Conservation (phyloP, 1,140 invertebrate genomes). For the Drosophila novamexicana region DNA sequence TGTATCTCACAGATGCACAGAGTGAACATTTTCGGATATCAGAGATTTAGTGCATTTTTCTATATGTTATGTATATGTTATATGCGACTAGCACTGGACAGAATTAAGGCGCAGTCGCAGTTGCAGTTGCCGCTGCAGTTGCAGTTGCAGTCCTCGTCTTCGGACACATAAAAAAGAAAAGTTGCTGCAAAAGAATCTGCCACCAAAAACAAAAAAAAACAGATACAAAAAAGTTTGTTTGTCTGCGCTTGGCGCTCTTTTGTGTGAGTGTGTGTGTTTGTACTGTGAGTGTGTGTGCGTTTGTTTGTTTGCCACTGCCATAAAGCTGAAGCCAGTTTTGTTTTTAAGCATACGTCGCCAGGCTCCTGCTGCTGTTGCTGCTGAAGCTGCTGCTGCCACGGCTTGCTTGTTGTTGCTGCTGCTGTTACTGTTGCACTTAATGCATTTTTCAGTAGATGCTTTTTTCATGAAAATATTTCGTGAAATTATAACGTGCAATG, state of each 20-base stretch:
- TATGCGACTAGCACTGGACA: constrained; percentile 49
- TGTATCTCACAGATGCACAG: constrained; percentile 69
- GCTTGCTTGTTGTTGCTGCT: constrained; percentile 54
- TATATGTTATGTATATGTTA: constrained; percentile 39
- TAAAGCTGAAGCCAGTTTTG: constrained; percentile 77
- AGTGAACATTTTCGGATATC: constrained; percentile 78
- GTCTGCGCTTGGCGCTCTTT: constrained; percentile 41
- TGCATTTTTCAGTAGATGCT: constrained; percentile 80
- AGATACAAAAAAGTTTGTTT: constrained; percentile 49
- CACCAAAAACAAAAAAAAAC: constrained; percentile 38
- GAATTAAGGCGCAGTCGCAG: constrained; percentile 80
- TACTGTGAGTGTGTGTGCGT: constrained; percentile 38
- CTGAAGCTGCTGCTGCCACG: constrained; percentile 8
- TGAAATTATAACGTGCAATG: constrained; percentile 75
- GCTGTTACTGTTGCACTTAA: constrained; percentile 60
- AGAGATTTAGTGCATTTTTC: constrained; percentile 74
- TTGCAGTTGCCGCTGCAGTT: constrained; percentile 34
- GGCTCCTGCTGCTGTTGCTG: constrained; percentile 24
- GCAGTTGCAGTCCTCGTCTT: constrained; percentile 37
- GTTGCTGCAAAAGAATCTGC: constrained; percentile 48
- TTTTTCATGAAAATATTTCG: constrained; percentile 78
- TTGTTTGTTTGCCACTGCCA: constrained; percentile 75
- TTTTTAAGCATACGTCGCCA: constrained; percentile 60
- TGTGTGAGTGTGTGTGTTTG: constrained; percentile 31
- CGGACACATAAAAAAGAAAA: constrained; percentile 50